Evolutionary conservation across 2,888 invertebrate genomes (phyloP).

Genomic region (Apotomis capreana): DNA sequence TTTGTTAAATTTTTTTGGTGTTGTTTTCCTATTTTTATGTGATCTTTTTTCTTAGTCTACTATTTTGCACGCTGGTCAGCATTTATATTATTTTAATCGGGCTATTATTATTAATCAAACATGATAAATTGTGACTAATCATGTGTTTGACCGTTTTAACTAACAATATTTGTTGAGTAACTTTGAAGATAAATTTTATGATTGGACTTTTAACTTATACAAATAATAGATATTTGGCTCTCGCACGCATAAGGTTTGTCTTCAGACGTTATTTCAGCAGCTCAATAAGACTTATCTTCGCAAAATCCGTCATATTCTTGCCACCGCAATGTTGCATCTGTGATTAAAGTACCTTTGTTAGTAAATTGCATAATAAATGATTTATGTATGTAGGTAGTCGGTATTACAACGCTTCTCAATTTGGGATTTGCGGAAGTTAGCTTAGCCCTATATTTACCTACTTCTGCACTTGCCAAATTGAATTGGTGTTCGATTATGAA

Average conservation of each 20-base stretch:
- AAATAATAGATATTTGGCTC: background rate
- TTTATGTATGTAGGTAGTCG: slow-evolving; percentile 19
- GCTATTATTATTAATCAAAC: slow-evolving; percentile 36
- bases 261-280: slow-evolving; percentile 29
- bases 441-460: slow-evolving; percentile 14
- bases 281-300: slow-evolving; percentile 43
- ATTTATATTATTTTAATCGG: slow-evolving; percentile 48
- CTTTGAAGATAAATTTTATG: slow-evolving; percentile 57
- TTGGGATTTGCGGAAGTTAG: slow-evolving; percentile 57
- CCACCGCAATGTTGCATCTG: slow-evolving; percentile 69
- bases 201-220: slow-evolving; percentile 2
- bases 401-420: slow-evolving; percentile 52
- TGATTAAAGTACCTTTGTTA: slow-evolving; percentile 66
- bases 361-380: slow-evolving; percentile 57
- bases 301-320: slow-evolving; percentile 57
- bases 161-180: slow-evolving; percentile 44
- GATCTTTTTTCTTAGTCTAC: slow-evolving; percentile 49
- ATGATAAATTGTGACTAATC: background rate
- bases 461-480: slow-evolving; percentile 40
- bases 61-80: slow-evolving; percentile 70
- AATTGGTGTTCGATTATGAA: slow-evolving; percentile 31
- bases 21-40: slow-evolving; percentile 57
- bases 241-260: slow-evolving; percentile 28
- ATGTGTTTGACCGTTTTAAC: slow-evolving; percentile 11
- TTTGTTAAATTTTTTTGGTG: slow-evolving; percentile 49